Evolutionary conservation across 2,888 invertebrate genomes (phyloP), one percentile per base, ranked within the genome.

Genomic region (Macrosiphum euphorbiae): DNA sequence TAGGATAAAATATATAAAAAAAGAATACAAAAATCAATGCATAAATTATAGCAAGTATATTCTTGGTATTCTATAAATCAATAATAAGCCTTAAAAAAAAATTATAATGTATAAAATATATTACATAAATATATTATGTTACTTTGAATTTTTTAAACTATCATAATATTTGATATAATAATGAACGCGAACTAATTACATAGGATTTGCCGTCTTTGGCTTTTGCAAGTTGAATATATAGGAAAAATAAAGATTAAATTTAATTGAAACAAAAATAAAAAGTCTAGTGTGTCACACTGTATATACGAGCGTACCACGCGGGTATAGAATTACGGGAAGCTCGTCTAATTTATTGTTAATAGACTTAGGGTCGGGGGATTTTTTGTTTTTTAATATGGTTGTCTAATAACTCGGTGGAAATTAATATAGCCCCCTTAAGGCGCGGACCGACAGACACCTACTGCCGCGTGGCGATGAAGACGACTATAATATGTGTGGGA

Each of bases 261-360:
- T 7, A 78, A 78, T 35, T 20, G 78, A 78, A 35, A 35, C 20
- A 78, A 20, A 67, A 67, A 35, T 35, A 86, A 86, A 86, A 28
- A 28, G 0, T 47, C 44, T 86, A 47, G 86, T 47, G 13, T 86
- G 78, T 20, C 61, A 89, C 28, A 16, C 11, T 58, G 26, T 78
- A 78, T 78, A 78, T 35, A 47, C 28, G n/a, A 28, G n/a, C 50
- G 78, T 78, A 78, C 78, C 20, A 78, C 41, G 55, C 47, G 78
- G 35, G n/a, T 90, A 78, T 90, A 78, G 24, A 35, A 26, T n/a
- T 78, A 90, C 92, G 67, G 67, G 92, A 87, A 92, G 84, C 92
- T 58, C 47, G 58, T 58, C 20, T 93, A 93, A 93, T 93, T 89
- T 93, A 89, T 90, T 44, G 89, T 93, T 93, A 89, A 90, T 84